Evolutionary conservation across 2,888 invertebrate species (phyloP).

Genomic region (Philereme transversata): DNA sequence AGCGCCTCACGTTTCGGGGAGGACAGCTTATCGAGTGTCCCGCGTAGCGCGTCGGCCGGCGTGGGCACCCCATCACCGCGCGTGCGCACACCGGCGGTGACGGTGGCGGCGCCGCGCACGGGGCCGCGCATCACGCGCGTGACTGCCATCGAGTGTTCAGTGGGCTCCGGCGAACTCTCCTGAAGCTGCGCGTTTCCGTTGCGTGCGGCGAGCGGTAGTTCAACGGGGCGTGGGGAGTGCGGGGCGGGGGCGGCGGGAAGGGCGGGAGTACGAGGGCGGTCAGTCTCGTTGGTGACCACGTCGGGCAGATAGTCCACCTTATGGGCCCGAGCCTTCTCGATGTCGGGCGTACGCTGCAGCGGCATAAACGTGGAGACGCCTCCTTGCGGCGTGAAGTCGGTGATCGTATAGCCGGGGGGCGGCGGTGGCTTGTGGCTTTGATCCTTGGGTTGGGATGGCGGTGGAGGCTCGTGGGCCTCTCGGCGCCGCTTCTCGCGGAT

Average conservation of each 20-base stretch:
- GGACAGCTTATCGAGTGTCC: conserved; percentile 82
- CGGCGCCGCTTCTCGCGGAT: conserved; percentile 69
- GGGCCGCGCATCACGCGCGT: conserved; percentile 90
- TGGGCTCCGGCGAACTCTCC: conserved; percentile 52
- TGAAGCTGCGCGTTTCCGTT: conserved; percentile 48
- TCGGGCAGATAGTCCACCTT: conserved; percentile 77
- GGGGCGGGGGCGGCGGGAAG: conserved; percentile 40
- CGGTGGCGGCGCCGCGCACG: conserved; percentile 88
- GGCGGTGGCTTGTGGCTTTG: conserved; percentile 50
- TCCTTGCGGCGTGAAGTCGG: conserved; percentile 75
- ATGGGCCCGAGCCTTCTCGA: conserved; percentile 76
- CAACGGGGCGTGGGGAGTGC: conserved; percentile 45
- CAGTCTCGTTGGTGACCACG: conserved; percentile 73
- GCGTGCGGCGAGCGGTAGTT: conserved; percentile 42
- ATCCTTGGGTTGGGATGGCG: conserved; percentile 38
- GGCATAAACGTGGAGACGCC: conserved; percentile 74
- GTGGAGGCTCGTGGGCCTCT: conserved; percentile 48
- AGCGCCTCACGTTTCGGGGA: conserved; percentile 61
- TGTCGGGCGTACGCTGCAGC: conserved; percentile 78
- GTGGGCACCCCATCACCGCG: conserved; percentile 75
- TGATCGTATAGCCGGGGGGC: conserved; percentile 71
- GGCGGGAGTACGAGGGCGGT: conserved; percentile 44
- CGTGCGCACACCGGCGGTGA: conserved; percentile 82
- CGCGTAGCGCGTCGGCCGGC: conserved; percentile 69
- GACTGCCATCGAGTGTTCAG: conserved; percentile 86